Evolutionary conservation across 2,888 invertebrate genomes (phyloP).

Genomic region (Trichacis sp.): DNA sequence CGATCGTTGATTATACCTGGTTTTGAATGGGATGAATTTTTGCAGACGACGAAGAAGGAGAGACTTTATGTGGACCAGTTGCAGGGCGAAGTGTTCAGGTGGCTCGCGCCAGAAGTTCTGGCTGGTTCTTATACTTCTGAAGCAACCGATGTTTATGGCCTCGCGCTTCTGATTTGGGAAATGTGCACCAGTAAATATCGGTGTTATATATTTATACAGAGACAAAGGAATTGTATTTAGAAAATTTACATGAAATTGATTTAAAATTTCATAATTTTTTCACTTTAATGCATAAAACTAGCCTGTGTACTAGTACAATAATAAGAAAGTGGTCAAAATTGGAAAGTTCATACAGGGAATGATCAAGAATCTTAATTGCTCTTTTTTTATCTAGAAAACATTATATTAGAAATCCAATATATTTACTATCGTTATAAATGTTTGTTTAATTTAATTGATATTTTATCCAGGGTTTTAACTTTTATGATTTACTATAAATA

Average conservation of each 20-base stretch:
- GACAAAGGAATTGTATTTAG: background rate
- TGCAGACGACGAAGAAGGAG: background rate
- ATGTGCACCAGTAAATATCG: conserved; percentile 57
- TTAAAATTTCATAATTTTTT: background rate
- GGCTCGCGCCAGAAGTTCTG: conserved; percentile 59
- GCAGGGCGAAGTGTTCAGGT: conserved; percentile 53
- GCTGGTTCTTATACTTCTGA: conserved; percentile 42
- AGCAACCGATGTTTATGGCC: conserved; percentile 57
- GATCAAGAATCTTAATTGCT: background rate
- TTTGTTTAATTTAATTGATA: too few species aligned
- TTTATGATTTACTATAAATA: too few species aligned
- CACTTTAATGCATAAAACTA: too few species aligned
- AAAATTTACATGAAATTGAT: background rate
- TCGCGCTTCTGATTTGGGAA: conserved; percentile 60
- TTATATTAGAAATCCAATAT: too few species aligned
- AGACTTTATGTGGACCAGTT: conserved; percentile 53
- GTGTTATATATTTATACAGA: too few species aligned
- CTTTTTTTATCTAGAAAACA: too few species aligned
- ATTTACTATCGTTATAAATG: too few species aligned
- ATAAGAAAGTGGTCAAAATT: too few species aligned
- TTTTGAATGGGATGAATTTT: background rate
- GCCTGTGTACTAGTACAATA: too few species aligned
- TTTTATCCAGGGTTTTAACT: too few species aligned
- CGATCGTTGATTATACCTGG: background rate
- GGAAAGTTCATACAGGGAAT: too few species aligned